phyloP scores from a whole-genome alignment of 2,888 invertebrate species.

The Aromia moschata region DNA sequence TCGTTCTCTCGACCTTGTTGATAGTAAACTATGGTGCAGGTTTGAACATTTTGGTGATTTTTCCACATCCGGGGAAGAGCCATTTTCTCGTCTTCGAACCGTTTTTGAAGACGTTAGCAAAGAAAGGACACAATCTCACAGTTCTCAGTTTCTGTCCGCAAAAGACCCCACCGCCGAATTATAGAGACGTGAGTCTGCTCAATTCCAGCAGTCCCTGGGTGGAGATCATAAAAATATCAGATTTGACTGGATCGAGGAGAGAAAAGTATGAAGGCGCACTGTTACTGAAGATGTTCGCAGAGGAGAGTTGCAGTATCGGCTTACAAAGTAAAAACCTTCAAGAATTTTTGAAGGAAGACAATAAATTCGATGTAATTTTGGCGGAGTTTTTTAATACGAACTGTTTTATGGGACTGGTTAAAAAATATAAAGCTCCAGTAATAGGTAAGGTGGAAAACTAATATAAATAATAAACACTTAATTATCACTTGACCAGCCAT shows the following conservation, averaged over 20 bases:
- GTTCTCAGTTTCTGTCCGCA: conserved; percentile 73
- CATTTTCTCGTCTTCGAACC: conserved; percentile 74
- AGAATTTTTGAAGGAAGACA: conserved; percentile 60
- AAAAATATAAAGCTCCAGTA: conserved; percentile 67
- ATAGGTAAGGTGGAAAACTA: conserved; percentile 60
- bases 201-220: neutral
- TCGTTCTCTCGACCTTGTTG: too few relatives aligned
- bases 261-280: neutral
- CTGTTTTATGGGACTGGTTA: conserved; percentile 73
- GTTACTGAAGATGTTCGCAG: neutral
- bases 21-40: conserved; percentile 5
- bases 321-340: conserved; percentile 32
- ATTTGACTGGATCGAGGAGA: neutral
- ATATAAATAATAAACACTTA: too few relatives aligned
- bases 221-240: neutral
- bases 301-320: neutral
- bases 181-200: conserved; percentile 66
- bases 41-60: conserved; percentile 70
- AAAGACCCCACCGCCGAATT: conserved; percentile 64
- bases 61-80: conserved; percentile 76
- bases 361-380: conserved; percentile 73
- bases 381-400: conserved; percentile 76
- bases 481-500: too few relatives aligned
- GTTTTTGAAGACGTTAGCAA: conserved; percentile 68
- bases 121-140: conserved; percentile 66